Evolutionary conservation across 2,888 invertebrate species (phyloP).

Genomic region (Melieria picta): DNA sequence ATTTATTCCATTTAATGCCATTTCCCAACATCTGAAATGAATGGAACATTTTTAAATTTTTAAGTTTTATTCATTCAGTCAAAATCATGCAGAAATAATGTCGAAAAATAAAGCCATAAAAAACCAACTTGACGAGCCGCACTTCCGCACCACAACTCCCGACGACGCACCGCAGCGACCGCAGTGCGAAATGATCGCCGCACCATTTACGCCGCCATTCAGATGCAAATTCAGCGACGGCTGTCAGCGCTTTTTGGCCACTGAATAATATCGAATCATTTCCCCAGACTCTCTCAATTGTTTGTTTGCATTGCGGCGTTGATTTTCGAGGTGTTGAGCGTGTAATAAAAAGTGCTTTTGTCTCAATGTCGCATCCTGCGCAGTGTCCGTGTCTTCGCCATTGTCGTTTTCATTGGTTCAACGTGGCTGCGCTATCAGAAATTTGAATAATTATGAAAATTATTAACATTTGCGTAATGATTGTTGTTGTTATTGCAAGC

Average conservation of each 20-base stretch:
- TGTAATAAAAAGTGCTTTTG: slow-evolving; percentile 1
- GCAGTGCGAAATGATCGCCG: slow-evolving; percentile 12
- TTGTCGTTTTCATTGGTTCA: not conserved
- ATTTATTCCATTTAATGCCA: no score
- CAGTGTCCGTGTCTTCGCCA: slow-evolving; percentile 2
- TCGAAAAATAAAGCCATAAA: no score
- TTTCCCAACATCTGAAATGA: no score
- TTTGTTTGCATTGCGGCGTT: not conserved
- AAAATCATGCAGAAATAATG: no score
- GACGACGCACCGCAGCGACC: not conserved
- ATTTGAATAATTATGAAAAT: slow-evolving; percentile 22
- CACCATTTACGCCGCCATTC: slow-evolving; percentile 8
- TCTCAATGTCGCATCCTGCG: not conserved
- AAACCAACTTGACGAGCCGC: no score
- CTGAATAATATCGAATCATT: slow-evolving; percentile 3
- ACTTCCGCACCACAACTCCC: no score
- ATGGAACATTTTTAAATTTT: no score
- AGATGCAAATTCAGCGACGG: slow-evolving; percentile 5
- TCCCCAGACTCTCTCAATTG: slow-evolving; percentile 2
- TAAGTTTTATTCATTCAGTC: no score
- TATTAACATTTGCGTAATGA: slow-evolving; percentile 11
- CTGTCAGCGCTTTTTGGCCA: slow-evolving; percentile 19
- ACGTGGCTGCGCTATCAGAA: no score
- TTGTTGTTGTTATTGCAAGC: slow-evolving; percentile 19
- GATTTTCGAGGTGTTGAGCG: slow-evolving; percentile 17